Evolutionary conservation across 2,797 vertebrate genomes (phyloP).

Genomic region (Hylomyscus alleni): DNA sequence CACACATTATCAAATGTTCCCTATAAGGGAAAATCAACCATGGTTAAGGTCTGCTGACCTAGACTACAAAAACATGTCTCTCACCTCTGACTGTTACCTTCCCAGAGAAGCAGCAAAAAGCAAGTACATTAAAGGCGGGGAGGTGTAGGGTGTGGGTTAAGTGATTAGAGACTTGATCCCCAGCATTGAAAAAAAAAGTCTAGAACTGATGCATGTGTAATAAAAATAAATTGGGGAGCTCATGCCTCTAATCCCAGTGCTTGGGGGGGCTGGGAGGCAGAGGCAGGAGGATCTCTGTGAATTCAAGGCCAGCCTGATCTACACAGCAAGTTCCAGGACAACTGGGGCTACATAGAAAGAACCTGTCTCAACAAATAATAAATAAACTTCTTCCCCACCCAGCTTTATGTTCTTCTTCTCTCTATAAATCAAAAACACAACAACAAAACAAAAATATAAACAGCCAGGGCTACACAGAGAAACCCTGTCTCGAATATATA

Average conservation of each 20-base stretch:
- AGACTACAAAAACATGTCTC: not conserved
- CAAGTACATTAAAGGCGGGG: not conserved
- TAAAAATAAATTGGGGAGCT: not conserved
- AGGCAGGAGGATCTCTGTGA: not conserved
- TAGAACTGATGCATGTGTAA: not conserved
- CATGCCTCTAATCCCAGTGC: not conserved
- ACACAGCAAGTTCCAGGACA: not conserved
- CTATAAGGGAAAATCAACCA: not conserved
- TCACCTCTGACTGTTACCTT: slow-evolving; percentile 28
- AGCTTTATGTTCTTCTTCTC: not conserved
- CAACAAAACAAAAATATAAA: not conserved
- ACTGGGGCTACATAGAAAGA: not conserved
- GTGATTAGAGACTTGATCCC: not conserved
- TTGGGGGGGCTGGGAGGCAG: not conserved
- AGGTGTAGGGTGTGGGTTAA: not conserved
- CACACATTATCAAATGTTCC: not conserved
- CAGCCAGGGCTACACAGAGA: too few species aligned
- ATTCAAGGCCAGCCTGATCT: not conserved
- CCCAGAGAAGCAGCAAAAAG: not conserved
- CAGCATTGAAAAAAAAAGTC: not conserved
- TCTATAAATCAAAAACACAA: not conserved
- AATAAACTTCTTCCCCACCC: not conserved
- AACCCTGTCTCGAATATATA: too few species aligned
- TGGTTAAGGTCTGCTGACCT: slow-evolving; percentile 23
- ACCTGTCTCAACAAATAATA: not conserved